Conservation (phyloP, 2,797 vertebrate genomes). For the Fringilla coelebs region DNA sequence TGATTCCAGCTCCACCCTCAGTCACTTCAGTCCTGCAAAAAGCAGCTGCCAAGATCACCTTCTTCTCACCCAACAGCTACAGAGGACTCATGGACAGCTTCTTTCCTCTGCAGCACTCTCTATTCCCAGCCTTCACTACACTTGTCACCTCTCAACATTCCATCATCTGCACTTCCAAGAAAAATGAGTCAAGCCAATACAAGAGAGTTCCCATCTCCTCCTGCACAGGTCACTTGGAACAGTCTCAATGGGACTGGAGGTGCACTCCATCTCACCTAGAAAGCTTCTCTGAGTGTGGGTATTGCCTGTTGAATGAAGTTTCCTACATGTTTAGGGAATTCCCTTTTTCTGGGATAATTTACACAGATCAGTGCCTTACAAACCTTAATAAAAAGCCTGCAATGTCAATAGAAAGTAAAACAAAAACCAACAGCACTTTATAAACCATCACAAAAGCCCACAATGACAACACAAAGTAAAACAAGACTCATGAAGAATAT, state of each 20-base stretch:
- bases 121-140: background rate
- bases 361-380: background rate
- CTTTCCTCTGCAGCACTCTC: background rate
- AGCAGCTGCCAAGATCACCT: background rate
- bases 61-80: background rate
- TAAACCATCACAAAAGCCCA: background rate
- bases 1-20: background rate
- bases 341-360: background rate
- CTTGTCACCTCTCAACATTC: background rate
- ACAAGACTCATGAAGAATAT: background rate
- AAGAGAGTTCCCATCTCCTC: background rate
- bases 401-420: background rate
- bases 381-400: background rate
- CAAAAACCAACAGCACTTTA: background rate
- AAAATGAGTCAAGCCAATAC: background rate
- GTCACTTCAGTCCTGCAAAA: background rate
- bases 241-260: background rate
- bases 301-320: background rate
- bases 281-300: background rate
- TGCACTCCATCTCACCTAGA: background rate
- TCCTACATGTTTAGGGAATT: background rate
- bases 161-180: background rate
- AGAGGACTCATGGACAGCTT: background rate
- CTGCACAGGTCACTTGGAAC: background rate
- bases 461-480: background rate